A percentile compares a stretch with the other conserved stretches of the same genome.
These are phyloP conservation scores for Phrynosoma platyrhinos DNA, from an alignment of 2,113 vertebrate genomes.

Conservation along the genomic window DNA sequence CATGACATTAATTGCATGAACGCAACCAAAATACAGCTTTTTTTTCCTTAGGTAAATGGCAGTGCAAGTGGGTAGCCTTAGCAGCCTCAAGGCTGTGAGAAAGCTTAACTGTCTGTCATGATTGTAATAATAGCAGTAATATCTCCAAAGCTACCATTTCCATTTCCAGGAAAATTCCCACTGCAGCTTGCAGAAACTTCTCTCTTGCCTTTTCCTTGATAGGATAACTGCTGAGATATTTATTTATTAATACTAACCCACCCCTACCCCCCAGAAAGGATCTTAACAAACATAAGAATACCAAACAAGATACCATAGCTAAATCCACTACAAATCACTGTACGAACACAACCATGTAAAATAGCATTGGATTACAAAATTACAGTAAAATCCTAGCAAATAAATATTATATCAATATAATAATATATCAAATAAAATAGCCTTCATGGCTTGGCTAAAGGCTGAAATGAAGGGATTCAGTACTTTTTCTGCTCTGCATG, in stretches of 20 bases:
- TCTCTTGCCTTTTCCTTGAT: neutral
- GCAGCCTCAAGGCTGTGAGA: neutral
- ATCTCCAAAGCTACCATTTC: neutral
- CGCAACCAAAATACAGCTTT: too few relatives aligned
- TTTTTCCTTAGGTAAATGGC: too few relatives aligned
- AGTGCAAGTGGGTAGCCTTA: too few relatives aligned
- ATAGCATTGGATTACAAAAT: neutral
- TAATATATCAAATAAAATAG: neutral
- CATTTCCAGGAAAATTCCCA: neutral
- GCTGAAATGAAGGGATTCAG: neutral
- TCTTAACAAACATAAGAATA: too few relatives aligned
- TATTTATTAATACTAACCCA: neutral
- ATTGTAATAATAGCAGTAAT: neutral
- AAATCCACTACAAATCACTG: neutral
- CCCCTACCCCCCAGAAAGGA: too few relatives aligned
- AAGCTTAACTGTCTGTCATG: neutral
- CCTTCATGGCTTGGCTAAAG: neutral
- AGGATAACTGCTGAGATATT: neutral
- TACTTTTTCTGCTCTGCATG: too few relatives aligned
- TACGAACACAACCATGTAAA: neutral
- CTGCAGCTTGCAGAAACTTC: neutral
- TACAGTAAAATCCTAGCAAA: neutral
- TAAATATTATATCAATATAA: too few relatives aligned
- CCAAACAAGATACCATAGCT: too few relatives aligned
- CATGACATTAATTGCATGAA: too few relatives aligned